Evolutionary conservation across 2,888 invertebrate genomes (phyloP), one percentile per base, ranked within the genome.

Genomic region (Lycophotia porphyrea): DNA sequence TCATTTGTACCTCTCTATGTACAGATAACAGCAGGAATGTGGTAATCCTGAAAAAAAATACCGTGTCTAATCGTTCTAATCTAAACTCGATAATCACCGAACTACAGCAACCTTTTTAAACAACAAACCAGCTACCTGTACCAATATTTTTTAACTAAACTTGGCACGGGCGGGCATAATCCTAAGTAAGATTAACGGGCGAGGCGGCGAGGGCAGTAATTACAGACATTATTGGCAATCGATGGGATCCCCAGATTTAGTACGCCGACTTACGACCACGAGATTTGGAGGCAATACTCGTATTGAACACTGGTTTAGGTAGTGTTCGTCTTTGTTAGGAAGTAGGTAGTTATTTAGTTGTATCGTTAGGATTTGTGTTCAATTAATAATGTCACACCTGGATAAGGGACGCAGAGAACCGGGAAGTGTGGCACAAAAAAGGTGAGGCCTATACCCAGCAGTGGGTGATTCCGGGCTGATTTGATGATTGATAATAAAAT

Each of bases 141-240:
- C 76, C 85, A 83, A 87, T 89, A 89, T 93, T 93, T 94, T 94
- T 94, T 92, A 93, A 93, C 93, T 93, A 94, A 94, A 92, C 89
- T 90, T 91, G 90, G 92, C 91, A 88, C 89, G 88, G 85, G 85
- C 87, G 88, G 88, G 87, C 81, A 87, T 89, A 87, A 90, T 90
- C 85, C 87, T 87, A 88, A 88, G 87, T 82, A 83, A 88, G 87
- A 88, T 88, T 88, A 88, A 95, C 94, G 93, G 92, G 90, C 88
- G 88, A 90, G 90, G 89, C 90, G 88, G 91, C 85, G 88, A 88
- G 90, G 88, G 91, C 89, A 91, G 94, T 95, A 95, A 95, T 95
- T 95, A 95, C 94, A 87, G 92, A 91, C 93, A 93, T 95, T 95
- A 95, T 95, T 94, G 94, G 93, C 95, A 94, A 93, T 94, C 94